Base-by-base conservation (phyloP, 2,797 vertebrate species). In the Stomatorhinus walkeri region DNA sequence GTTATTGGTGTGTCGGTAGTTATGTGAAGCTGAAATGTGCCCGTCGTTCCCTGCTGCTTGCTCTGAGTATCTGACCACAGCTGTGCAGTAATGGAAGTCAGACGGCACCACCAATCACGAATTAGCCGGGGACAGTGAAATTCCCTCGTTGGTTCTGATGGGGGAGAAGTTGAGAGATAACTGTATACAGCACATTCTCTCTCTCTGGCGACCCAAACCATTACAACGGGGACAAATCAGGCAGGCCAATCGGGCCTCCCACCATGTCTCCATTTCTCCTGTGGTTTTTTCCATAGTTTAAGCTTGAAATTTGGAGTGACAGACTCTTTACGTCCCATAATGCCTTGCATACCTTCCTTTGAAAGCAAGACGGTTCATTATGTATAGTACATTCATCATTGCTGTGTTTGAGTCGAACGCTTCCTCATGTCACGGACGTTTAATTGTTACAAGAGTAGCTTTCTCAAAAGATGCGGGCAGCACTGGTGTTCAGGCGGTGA, bases 241-340 rank as follows among this genome's bases (percentile, higher is more conserved):
- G 24, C 32, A 16, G 84, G 87, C 28, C 28, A 32, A 32, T 32
- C 28, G 28, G 28, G 28, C 4, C 87, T 90, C 90, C 19, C 88
- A 91, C 91, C 76, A 56, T 0, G 14, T 40, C 72, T 79, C 72
- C 32, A 76, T 76, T 76, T 14, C 36, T 79, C 43, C 16, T 36
- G 72, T 79, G 28, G 16, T 43, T 14, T 10, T 40, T 68, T 68
- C 24, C 72, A 79, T 28, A 16, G 76, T 24, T 46, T 83, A 59
- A 83, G 32, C 88, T 83, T 43, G n/a, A 28, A 88, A 83, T 79
- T 56, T 51, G 49, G 51, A 54, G 49, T 43, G 49, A 46, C 32
- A 81, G 54, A 32, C 6, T 24, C 14, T 3, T 9, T 52, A 24
- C 32, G 7, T 85, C 40, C 83, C 54, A 32, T 64, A 85, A 85